Conservation (phyloP, 2,797 vertebrate species). For the Pangasius djambal region DNA sequence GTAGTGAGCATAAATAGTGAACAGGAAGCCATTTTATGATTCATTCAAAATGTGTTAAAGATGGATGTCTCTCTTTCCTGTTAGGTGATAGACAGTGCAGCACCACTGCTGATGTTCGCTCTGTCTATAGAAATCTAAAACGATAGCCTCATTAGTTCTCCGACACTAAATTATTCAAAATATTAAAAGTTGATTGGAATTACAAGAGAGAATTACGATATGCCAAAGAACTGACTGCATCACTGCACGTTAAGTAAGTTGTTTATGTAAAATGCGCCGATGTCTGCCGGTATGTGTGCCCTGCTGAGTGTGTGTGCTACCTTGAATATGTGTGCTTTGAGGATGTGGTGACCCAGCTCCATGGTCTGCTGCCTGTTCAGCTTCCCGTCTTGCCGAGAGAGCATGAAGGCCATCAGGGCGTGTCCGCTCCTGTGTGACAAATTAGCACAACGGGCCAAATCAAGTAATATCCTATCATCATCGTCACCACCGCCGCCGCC, state of each 20-base stretch:
- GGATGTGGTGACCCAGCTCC: constrained; percentile 98
- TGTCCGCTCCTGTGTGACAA: constrained; percentile 86
- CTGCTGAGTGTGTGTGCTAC: constrained; percentile 67
- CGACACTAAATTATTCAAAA: neutral
- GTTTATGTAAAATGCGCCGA: neutral
- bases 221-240: neutral
- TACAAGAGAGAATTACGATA: neutral
- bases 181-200: neutral
- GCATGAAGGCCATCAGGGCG: constrained; percentile 96
- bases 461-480: neutral
- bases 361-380: constrained; percentile 97
- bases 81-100: neutral
- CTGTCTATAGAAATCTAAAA: neutral
- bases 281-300: neutral
- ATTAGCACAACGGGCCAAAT: neutral
- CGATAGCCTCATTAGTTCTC: neutral
- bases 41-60: neutral
- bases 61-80: neutral
- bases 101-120: neutral
- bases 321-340: constrained; percentile 99
- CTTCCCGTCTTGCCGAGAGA: constrained; percentile 95
- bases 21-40: neutral
- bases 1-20: neutral
- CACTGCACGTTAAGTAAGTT: neutral
- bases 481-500: neutral